These are phyloP conservation scores for Pagetopsis macropterus DNA, from an alignment of 2,797 vertebrate species.

Conservation along the genomic window DNA sequence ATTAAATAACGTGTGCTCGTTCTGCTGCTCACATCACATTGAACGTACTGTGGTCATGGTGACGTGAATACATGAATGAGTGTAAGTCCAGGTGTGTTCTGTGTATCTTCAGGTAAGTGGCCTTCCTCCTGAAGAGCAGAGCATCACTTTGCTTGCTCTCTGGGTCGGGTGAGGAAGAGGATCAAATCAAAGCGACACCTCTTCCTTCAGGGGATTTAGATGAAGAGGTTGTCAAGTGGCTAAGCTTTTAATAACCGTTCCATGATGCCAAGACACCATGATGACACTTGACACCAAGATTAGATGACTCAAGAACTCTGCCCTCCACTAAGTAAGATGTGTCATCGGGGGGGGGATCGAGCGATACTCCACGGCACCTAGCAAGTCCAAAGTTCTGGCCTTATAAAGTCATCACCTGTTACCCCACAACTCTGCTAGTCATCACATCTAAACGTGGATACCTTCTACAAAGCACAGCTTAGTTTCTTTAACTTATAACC, in stretches of 20 bases:
- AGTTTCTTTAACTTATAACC: slow-evolving; percentile 21
- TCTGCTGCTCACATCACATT: not conserved
- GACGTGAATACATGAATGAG: not conserved
- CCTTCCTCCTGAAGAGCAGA: slow-evolving; percentile 37
- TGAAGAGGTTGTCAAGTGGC: slow-evolving; percentile 64
- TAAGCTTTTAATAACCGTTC: slow-evolving; percentile 70
- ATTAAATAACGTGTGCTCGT: not conserved
- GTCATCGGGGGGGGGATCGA: slow-evolving; percentile 50
- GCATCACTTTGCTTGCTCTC: slow-evolving; percentile 13
- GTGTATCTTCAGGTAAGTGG: slow-evolving; percentile 11
- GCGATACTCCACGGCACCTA: slow-evolving; percentile 21
- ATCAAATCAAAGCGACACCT: slow-evolving; percentile 66
- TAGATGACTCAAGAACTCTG: slow-evolving; percentile 65
- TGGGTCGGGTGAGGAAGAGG: slow-evolving; percentile 42
- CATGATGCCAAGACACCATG: slow-evolving; percentile 43
- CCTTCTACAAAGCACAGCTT: slow-evolving; percentile 13
- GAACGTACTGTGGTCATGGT: not conserved
- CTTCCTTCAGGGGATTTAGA: slow-evolving; percentile 49
- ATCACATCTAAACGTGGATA: slow-evolving; percentile 12
- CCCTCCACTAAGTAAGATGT: slow-evolving; percentile 48
- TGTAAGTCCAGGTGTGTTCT: not conserved
- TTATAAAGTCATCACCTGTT: slow-evolving; percentile 27
- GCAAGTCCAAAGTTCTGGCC: slow-evolving; percentile 9
- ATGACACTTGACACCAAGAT: slow-evolving; percentile 66
- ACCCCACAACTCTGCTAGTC: slow-evolving; percentile 6